Conservation (phyloP, 92 coral and sea anemone genomes). For the Ricordea florida region DNA sequence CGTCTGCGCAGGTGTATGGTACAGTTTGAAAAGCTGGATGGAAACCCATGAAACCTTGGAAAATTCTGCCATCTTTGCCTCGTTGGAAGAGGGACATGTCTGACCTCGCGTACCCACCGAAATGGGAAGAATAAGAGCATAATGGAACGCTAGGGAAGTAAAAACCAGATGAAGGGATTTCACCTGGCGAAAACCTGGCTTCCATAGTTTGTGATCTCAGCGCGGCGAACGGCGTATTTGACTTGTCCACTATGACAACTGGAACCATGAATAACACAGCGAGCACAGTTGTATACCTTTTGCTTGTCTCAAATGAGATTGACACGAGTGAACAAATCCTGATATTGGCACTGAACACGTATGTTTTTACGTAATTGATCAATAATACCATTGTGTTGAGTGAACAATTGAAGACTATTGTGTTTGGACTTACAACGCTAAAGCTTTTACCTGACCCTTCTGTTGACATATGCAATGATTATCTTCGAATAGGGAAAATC, state of each 20-base stretch:
- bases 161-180: not conserved
- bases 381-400: not conserved
- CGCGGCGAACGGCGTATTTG: not conserved
- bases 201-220: not conserved
- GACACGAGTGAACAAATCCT: conserved; percentile 14
- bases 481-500: too few relatives aligned
- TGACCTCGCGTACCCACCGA: not conserved
- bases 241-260: not conserved
- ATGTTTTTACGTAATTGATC: conserved; percentile 2
- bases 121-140: not conserved
- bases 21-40: conserved; percentile 11
- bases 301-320: not conserved
- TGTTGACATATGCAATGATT: too few relatives aligned
- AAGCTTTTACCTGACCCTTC: not conserved
- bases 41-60: not conserved
- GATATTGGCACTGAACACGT: not conserved
- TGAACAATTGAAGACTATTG: not conserved
- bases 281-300: too few relatives aligned
- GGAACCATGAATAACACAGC: too few relatives aligned
- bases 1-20: conserved; percentile 26
- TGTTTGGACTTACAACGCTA: not conserved
- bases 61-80: not conserved
- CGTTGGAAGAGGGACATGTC: not conserved
- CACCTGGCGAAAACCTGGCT: not conserved
- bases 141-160: not conserved